Evolutionary conservation across 2,888 invertebrate genomes (phyloP), one percentile per base, ranked within the genome.

Genomic region (Blastobasis adustella): DNA sequence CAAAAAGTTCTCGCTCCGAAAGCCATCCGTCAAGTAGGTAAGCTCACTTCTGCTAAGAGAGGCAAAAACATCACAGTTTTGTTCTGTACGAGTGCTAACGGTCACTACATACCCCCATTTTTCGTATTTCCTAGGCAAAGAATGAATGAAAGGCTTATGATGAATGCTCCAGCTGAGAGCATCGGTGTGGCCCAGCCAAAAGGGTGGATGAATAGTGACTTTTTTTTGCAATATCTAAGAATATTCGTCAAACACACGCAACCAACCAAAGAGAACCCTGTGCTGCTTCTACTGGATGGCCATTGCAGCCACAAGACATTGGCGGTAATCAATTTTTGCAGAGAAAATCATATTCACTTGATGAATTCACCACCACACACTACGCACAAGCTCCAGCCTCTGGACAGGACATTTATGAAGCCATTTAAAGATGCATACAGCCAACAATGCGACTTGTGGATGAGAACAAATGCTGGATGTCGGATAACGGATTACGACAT

Each of bases 181-280:
- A 49, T 53, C 10, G 59, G 54, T 49, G 56, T 59, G 23, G 59
- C 60, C 36, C 56, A 60, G 49, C 58, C 58, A 45, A 62, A 57
- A 48, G 62, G 62, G 6, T 63, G 58, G 61, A 61, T 63, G 53
- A 65, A 60, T 47, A 52, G 49, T 46, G 56, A 56, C 5, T 49
- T 61, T 43, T 60, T 62, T 52, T 36, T 60, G 3, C 36, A 57
- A 48, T 59, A 43, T 47, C 43, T 61, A 23, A 47, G 52, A 42
- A 40, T 46, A n/a, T 58, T 45, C n/a, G 54, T 50, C 46, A 49
- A 52, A 45, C 8, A 45, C 10, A 23, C 10, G 5, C 45, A 45
- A 7, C 62, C 60, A 6, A 53, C 61, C 1, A 58, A 58, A 56
- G 56, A 57, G 9, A 51, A 37, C 5, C 60, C 58, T 42, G 55